Conservation (phyloP, 2,888 invertebrate genomes). For the Eupithecia exiguata region DNA sequence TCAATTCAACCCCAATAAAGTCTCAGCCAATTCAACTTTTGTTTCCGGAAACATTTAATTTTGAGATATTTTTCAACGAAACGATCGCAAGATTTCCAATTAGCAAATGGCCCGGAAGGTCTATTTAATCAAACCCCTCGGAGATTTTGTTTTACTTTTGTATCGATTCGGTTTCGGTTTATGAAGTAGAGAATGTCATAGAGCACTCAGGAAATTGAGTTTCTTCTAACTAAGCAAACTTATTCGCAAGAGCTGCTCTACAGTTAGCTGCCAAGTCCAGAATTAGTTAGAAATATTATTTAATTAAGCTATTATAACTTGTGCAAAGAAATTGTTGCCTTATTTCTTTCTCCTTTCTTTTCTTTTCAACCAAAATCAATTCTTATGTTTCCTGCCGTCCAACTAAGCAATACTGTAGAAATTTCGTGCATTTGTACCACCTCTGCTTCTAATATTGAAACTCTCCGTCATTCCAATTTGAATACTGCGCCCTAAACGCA, state of each 20-base stretch:
- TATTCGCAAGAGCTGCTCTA: not conserved
- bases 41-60: constrained; percentile 33
- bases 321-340: not conserved
- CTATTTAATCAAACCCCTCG: constrained; percentile 52
- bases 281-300: not conserved
- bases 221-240: not conserved
- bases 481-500: constrained; percentile 62
- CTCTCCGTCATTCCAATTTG: constrained; percentile 46
- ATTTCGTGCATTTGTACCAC: not conserved
- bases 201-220: constrained; percentile 6
- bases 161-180: constrained; percentile 40
- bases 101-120: constrained; percentile 55
- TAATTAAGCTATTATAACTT: not conserved
- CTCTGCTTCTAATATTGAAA: constrained; percentile 11
- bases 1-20: constrained; percentile 22
- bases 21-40: constrained; percentile 29
- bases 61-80: constrained; percentile 32
- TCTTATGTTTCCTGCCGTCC: not conserved
- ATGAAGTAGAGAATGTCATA: constrained; percentile 12
- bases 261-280: not conserved
- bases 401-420: not conserved
- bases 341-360: not conserved
- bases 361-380: too few species aligned
- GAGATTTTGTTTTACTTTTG: constrained; percentile 48
- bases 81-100: constrained; percentile 52